Percentiles rank a stretch among this genome's conserved stretches.
Evolutionary conservation across 2,888 invertebrate species (phyloP).

Genomic region (Eretmocerus hayati): DNA sequence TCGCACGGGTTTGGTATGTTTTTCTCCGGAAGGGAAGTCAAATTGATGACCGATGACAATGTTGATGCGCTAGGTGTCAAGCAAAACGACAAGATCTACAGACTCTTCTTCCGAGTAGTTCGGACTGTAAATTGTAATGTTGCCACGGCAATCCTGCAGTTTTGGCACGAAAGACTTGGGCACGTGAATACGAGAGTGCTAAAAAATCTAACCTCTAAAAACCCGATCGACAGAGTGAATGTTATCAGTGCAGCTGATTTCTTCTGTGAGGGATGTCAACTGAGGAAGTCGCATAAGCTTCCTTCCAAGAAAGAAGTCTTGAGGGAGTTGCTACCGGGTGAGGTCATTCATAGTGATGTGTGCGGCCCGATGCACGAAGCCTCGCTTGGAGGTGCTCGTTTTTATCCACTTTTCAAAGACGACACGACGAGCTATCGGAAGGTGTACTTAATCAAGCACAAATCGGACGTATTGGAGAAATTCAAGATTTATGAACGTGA

Average conservation of each 20-base stretch:
- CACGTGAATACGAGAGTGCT: slow-evolving; percentile 17
- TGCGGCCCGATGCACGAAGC: slow-evolving; percentile 27
- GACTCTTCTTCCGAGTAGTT: slow-evolving; percentile 22
- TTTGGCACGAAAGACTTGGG: slow-evolving; percentile 26
- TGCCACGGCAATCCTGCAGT: slow-evolving; percentile 3
- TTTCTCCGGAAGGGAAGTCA: not conserved
- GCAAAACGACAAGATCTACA: slow-evolving; percentile 25
- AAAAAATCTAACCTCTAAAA: slow-evolving; percentile 2
- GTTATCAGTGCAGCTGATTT: slow-evolving; percentile 4
- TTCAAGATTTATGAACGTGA: slow-evolving; percentile 12
- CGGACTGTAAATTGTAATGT: not conserved
- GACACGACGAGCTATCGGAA: slow-evolving; percentile 11
- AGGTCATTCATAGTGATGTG: slow-evolving; percentile 26
- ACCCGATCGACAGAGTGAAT: slow-evolving; percentile 13
- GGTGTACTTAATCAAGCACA: slow-evolving; percentile 20
- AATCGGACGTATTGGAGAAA: slow-evolving; percentile 18
- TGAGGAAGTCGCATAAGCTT: slow-evolving; percentile 25
- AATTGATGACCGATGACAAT: not conserved
- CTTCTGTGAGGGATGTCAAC: slow-evolving; percentile 26
- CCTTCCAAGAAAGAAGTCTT: not conserved
- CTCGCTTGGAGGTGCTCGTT: slow-evolving; percentile 26
- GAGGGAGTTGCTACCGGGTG: slow-evolving; percentile 11
- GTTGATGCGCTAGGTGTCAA: slow-evolving; percentile 20
- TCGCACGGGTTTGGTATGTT: not conserved
- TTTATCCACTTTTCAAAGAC: slow-evolving; percentile 21